phyloP scores from a whole-genome alignment of 2,888 invertebrate genomes.

The Zelleria hepariella region DNA sequence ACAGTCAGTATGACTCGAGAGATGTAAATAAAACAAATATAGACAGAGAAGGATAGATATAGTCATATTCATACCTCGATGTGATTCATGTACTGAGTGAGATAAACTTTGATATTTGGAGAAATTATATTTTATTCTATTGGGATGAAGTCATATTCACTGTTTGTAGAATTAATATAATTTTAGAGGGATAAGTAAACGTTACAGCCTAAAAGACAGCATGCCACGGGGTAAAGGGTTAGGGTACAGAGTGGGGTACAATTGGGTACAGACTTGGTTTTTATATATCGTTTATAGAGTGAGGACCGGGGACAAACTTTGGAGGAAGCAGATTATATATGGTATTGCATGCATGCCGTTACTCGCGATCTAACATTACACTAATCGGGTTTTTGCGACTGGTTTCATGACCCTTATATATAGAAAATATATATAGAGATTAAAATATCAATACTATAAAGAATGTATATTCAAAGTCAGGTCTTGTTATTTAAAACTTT shows the following conservation, averaged over 20 bases:
- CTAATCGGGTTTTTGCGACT: conserved; percentile 26
- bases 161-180: conserved; percentile 39
- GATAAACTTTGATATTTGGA: conserved; percentile 14
- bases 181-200: conserved; percentile 60
- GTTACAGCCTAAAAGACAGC: conserved; percentile 65
- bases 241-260: conserved; percentile 33
- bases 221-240: conserved; percentile 55
- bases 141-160: conserved; percentile 58
- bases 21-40: conserved; percentile 27
- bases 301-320: conserved; percentile 39
- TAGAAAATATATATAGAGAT: conserved; percentile 14
- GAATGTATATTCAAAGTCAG: conserved; percentile 19
- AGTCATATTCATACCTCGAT: conserved; percentile 66
- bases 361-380: conserved; percentile 36
- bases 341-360: conserved; percentile 47
- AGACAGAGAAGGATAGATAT: conserved; percentile 56
- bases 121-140: conserved; percentile 21
- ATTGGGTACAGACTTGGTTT: conserved; percentile 20
- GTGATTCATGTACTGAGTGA: conserved; percentile 52
- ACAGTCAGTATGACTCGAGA: conserved; percentile 69
- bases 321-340: conserved; percentile 36
- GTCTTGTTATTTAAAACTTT: neutral
- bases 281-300: conserved; percentile 10
- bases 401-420: conserved; percentile 47
- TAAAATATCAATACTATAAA: conserved; percentile 13